phyloP scores from a whole-genome alignment of 2,888 invertebrate genomes.

The Lissocephala sabroskyi region DNA sequence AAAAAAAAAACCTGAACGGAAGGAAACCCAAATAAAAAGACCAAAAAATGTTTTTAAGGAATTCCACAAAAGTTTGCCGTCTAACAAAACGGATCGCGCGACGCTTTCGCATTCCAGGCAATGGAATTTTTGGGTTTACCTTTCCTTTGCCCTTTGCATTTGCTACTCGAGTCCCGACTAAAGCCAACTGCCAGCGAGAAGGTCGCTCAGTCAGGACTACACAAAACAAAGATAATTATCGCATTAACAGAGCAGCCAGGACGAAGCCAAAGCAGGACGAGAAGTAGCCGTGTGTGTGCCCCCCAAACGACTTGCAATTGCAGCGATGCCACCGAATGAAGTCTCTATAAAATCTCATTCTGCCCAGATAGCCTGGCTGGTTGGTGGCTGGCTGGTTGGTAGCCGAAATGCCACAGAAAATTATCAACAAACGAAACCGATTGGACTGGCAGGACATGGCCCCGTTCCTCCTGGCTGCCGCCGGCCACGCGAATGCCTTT shows the following conservation, averaged over 20 bases:
- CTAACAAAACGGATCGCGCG: conserved; percentile 45
- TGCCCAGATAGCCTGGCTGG: too few species aligned
- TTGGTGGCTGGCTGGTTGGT: too few species aligned
- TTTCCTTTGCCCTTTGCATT: conserved; percentile 28
- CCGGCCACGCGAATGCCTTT: neutral
- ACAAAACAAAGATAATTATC: conserved; percentile 40
- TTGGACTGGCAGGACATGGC: neutral
- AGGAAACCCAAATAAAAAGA: too few species aligned
- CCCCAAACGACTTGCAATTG: conserved; percentile 1
- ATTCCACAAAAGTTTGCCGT: conserved; percentile 23
- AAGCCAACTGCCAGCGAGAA: conserved; percentile 10
- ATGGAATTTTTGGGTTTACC: conserved; percentile 34
- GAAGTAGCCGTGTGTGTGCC: too few species aligned
- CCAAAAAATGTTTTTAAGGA: conserved; percentile 34
- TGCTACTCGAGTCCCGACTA: neutral
- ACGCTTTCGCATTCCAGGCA: conserved; percentile 34
- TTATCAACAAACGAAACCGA: conserved; percentile 1
- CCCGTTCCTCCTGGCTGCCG: neutral
- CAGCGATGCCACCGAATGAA: neutral
- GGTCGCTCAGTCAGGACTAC: too few species aligned
- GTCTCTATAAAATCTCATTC: neutral
- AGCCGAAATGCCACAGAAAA: conserved; percentile 3
- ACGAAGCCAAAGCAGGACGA: neutral
- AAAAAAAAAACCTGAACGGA: too few species aligned
- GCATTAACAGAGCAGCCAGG: conserved; percentile 19